phyloP scores from a whole-genome alignment of 2,797 vertebrate species.

The Ptychobarbus kaznakovi region DNA sequence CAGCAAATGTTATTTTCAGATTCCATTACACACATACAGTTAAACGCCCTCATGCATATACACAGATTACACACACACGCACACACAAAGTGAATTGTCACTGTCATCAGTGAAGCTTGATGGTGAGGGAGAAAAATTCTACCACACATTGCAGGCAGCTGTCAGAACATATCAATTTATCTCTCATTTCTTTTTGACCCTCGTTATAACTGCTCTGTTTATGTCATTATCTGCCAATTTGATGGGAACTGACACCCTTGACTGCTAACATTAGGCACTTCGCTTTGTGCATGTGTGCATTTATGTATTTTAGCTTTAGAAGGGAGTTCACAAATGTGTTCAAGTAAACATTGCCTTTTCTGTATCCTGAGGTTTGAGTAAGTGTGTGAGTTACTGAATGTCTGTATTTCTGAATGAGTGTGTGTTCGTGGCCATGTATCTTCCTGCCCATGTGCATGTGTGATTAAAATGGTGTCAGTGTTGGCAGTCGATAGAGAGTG shows the following conservation, averaged over 20 bases:
- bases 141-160: slow-evolving; percentile 11
- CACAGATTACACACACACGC: slow-evolving; percentile 3
- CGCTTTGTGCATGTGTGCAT: slow-evolving; percentile 46
- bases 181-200: slow-evolving; percentile 72
- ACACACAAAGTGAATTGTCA: slow-evolving; percentile 41
- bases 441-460: slow-evolving; percentile 28
- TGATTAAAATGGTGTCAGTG: slow-evolving; percentile 41
- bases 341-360: background rate
- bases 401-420: slow-evolving; percentile 30
- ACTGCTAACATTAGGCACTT: slow-evolving; percentile 60
- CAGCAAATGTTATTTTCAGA: background rate
- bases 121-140: slow-evolving; percentile 6
- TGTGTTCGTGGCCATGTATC: background rate
- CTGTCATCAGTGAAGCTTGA: slow-evolving; percentile 34
- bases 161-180: slow-evolving; percentile 52
- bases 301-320: slow-evolving; percentile 21
- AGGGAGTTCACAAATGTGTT: background rate
- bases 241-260: slow-evolving; percentile 71
- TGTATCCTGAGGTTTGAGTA: background rate
- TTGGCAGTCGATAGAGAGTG: background rate
- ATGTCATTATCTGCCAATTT: slow-evolving; percentile 70
- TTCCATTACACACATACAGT: background rate
- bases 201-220: slow-evolving; percentile 62
- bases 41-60: background rate
- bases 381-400: background rate